Percentiles rank a stretch among this genome's conserved stretches.
Conservation (phyloP, 2,797 vertebrate species). For the Oreortyx pictus region DNA sequence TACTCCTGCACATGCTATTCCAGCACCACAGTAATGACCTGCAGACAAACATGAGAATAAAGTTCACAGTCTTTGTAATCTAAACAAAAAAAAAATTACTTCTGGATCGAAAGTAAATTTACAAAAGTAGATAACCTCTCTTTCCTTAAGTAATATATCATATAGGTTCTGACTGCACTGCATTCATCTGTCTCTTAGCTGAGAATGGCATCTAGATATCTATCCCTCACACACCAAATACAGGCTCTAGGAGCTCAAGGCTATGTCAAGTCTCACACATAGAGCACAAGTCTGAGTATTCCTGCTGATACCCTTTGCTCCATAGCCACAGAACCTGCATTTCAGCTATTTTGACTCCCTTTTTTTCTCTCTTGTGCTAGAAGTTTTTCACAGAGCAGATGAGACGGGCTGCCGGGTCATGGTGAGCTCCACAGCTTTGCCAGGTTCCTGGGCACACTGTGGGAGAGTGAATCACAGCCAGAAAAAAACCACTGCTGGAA, state of each 20-base stretch:
- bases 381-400: background rate
- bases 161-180: background rate
- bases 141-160: conserved; percentile 17
- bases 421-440: background rate
- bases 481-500: background rate
- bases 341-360: background rate
- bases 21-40: conserved; percentile 25
- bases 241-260: background rate
- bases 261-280: conserved; percentile 1
- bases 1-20: background rate
- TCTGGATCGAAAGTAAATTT: conserved; percentile 36
- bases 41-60: conserved; percentile 18
- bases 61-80: background rate
- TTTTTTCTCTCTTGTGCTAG: background rate
- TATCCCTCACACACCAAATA: background rate
- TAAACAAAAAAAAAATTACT: conserved; percentile 20
- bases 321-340: background rate
- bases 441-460: background rate
- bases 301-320: background rate
- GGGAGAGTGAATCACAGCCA: background rate
- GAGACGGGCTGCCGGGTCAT: background rate
- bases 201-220: background rate
- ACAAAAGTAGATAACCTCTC: conserved; percentile 44
- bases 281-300: background rate
- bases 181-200: conserved; percentile 25